phyloP scores from a whole-genome alignment of 2,113 vertebrate genomes.

The Ophiodon elongatus region DNA sequence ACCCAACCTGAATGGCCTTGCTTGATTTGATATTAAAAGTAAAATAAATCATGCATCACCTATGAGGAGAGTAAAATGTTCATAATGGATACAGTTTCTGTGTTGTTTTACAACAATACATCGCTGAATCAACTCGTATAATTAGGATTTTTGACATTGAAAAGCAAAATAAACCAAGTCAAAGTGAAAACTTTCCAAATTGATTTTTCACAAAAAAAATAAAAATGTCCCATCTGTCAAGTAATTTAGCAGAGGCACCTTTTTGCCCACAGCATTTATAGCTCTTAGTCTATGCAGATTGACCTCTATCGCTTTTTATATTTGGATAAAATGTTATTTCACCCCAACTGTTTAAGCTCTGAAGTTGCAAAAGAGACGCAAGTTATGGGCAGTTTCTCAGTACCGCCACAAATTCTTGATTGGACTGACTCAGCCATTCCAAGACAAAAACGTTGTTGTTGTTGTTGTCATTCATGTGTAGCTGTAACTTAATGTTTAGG shows the following conservation, averaged over 20 bases:
- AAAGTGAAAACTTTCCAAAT: neutral
- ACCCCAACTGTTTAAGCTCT: neutral
- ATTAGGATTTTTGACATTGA: conserved; percentile 12
- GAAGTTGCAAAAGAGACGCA: neutral
- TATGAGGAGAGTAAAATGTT: conserved; percentile 10
- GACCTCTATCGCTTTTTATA: neutral
- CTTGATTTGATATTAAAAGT: conserved; percentile 20
- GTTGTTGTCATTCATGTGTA: neutral
- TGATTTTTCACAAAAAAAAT: neutral
- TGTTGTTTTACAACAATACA: conserved; percentile 26
- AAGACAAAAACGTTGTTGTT: conserved; percentile 2
- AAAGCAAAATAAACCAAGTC: neutral
- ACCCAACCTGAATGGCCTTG: neutral
- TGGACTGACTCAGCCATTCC: neutral
- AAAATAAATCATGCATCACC: conserved; percentile 31
- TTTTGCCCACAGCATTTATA: neutral
- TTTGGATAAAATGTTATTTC: neutral
- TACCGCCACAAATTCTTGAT: neutral
- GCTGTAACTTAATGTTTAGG: neutral
- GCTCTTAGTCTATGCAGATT: neutral
- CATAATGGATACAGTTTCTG: neutral
- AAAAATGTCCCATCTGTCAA: too few relatives aligned
- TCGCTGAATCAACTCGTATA: conserved; percentile 17
- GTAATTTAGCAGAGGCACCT: neutral
- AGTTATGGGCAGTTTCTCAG: neutral